Evolutionary conservation across 2,888 invertebrate genomes (phyloP).

Genomic region (Rhopalosiphum nymphaeae): DNA sequence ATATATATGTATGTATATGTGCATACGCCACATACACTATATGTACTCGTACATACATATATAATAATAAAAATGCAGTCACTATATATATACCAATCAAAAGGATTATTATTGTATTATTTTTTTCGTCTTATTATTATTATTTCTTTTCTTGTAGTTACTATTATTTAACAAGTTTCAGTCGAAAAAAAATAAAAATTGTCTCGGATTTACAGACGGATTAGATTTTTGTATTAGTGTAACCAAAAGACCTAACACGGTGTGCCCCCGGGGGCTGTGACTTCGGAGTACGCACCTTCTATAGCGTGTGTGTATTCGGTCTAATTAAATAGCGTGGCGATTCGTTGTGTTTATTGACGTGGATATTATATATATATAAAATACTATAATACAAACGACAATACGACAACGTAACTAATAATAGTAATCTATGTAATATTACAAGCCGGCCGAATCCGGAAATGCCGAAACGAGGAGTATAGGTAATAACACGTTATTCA

Average conservation of each 20-base stretch:
- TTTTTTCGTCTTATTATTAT: constrained; percentile 40
- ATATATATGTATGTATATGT: not conserved
- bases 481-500: not conserved
- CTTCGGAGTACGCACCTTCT: not conserved
- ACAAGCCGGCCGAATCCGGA: not conserved
- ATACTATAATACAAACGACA: not conserved
- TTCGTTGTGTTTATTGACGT: not conserved
- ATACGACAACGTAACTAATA: not conserved
- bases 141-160: constrained; percentile 55
- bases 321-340: constrained; percentile 45
- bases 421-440: not conserved
- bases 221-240: constrained; percentile 41
- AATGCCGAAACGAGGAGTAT: not conserved
- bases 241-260: not conserved
- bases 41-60: not conserved
- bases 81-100: constrained; percentile 57
- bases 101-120: constrained; percentile 63
- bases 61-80: constrained; percentile 56
- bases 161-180: constrained; percentile 64
- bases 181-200: constrained; percentile 35
- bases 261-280: not conserved
- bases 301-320: not conserved
- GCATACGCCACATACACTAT: constrained; percentile 6
- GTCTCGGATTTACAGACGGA: constrained; percentile 5
- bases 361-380: not conserved